Evolutionary conservation across 2,888 invertebrate species (phyloP), one percentile per base, ranked within the genome.

Genomic region (Xylota sylvarum): DNA sequence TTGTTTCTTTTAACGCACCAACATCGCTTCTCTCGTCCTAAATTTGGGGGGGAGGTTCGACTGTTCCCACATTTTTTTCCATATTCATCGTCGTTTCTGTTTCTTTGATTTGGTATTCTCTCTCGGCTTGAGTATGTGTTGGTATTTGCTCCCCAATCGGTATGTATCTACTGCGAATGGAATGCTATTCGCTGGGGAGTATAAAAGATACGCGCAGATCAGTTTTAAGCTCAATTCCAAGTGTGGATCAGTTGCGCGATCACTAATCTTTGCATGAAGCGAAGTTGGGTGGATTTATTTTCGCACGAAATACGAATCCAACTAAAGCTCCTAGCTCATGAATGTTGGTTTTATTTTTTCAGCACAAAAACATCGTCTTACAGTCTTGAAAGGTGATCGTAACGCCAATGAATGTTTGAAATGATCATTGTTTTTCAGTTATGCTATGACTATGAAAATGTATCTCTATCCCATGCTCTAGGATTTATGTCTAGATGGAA

Each of bases 121-220:
- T 60, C 23, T 37, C 9, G 14, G 14, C 48, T 35, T 23, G 9
- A 7, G 43, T 32, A 1, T 69, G 58, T 72, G 14, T 69, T 23
- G 12, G 69, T 69, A 9, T 52, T 37, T 19, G 52, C 62, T 77
- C 69, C 64, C 64, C 69, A 60, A 76, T 74, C 56, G 32, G 0
- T 40, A 23, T 65, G 69, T 69, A 50, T 48, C 35, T 23, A 14
- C 10, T 23, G n/a, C 10, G 32, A 50, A 56, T 35, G 69, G 62
- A 82, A 77, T 82, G 70, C 48, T 58, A 65, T 60, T 27, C 58
- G 43, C 69, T 46, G 56, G 72, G 73, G 65, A 62, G 81, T 86
- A 86, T 86, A 86, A 86, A 86, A 86, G 86, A 77, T 48, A 43
- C 73, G 48, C 32, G 23, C 17, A 55, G 32, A 78, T 78, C 55